A percentile compares a stretch with the other conserved stretches of the same genome.
Evolutionary conservation across 2,113 vertebrate genomes (phyloP).

Genomic region (Microtus ochrogaster): DNA sequence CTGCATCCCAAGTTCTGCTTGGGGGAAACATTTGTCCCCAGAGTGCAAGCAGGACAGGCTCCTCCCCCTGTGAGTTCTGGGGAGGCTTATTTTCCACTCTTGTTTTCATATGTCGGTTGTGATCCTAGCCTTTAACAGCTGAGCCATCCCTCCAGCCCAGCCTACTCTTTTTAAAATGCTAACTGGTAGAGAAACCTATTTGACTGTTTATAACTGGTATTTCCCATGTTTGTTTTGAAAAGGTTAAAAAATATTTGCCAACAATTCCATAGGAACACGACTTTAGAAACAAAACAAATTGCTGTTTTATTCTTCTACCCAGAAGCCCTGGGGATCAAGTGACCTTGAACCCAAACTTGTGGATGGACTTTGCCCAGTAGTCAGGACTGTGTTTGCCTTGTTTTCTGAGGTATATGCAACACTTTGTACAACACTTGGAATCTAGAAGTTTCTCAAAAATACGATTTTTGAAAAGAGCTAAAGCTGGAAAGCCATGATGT

Average conservation of each 20-base stretch:
- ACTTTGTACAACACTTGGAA: not conserved
- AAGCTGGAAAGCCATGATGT: not conserved
- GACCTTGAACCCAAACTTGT: constrained; percentile 13
- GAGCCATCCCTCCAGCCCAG: not conserved
- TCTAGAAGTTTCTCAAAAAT: not conserved
- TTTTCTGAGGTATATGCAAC: not conserved
- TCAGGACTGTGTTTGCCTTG: not conserved
- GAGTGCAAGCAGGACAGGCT: constrained; percentile 68
- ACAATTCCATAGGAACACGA: not conserved
- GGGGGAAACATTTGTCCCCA: constrained; percentile 78
- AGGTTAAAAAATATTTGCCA: not conserved
- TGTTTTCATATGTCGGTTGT: not conserved
- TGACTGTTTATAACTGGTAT: constrained; percentile 1
- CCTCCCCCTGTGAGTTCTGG: not conserved
- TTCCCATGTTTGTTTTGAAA: not conserved
- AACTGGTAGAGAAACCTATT: not conserved
- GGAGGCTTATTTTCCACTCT: not conserved
- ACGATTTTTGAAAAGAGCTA: not conserved
- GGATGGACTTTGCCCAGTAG: not conserved
- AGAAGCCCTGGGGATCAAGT: not conserved
- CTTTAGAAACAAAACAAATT: not conserved
- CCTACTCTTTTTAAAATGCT: not conserved
- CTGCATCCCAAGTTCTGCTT: constrained; percentile 73
- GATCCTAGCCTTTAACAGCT: not conserved
- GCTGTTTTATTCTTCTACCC: not conserved